phyloP scores from a whole-genome alignment of 2,797 vertebrate genomes.

The Xiphorhynchus erythropygius region DNA sequence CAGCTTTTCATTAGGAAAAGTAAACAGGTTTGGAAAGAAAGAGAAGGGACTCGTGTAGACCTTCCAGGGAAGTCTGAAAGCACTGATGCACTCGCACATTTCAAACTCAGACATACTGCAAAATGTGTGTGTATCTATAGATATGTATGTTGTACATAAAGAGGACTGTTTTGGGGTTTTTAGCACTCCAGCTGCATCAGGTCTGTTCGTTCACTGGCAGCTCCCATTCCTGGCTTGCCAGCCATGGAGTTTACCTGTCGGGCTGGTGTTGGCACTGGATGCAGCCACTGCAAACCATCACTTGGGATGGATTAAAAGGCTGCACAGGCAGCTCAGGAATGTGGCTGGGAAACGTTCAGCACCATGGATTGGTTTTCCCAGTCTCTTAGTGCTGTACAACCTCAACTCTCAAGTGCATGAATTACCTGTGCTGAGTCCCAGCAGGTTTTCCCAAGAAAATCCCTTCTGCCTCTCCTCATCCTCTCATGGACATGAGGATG shows the following conservation, averaged over 20 bases:
- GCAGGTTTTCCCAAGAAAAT: background rate
- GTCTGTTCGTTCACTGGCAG: background rate
- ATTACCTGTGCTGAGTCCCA: rapidly evolving
- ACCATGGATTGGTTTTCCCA: rapidly evolving
- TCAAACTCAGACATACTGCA: background rate
- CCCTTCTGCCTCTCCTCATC: background rate
- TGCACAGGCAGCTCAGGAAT: background rate
- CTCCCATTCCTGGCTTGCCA: background rate
- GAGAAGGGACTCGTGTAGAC: background rate
- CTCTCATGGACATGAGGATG: background rate
- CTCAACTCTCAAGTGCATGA: background rate
- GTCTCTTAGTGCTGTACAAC: background rate
- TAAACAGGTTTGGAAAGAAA: background rate
- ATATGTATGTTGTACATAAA: background rate
- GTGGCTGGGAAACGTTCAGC: background rate
- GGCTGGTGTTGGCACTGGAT: background rate
- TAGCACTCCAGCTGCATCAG: background rate
- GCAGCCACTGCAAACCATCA: background rate
- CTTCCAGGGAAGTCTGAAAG: background rate
- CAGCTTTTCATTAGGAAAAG: background rate
- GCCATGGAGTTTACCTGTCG: background rate
- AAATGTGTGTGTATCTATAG: background rate
- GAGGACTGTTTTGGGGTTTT: background rate
- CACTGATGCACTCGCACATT: background rate
- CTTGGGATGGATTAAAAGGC: background rate